Evolutionary conservation across 1,140 invertebrate genomes (phyloP).

Genomic region (Caerostris extrusa): DNA sequence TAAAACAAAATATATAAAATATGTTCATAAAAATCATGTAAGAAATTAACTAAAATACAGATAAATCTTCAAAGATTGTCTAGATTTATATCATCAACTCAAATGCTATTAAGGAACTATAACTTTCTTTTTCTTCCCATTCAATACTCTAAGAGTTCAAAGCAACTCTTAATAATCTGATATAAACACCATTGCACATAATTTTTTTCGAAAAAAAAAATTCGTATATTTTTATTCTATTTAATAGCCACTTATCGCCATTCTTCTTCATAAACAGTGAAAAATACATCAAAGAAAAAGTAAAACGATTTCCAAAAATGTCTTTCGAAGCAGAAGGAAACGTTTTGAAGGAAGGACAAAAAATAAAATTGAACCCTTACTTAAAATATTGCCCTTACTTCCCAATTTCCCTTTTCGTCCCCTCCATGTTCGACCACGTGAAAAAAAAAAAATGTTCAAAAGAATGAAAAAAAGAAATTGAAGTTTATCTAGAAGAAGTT

Average conservation of each 20-base stretch:
- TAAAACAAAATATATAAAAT: too few relatives aligned
- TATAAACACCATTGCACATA: neutral
- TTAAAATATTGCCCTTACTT: constrained; percentile 52
- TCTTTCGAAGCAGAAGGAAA: constrained; percentile 34
- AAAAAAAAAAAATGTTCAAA: constrained; percentile 45
- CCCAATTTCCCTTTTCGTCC: constrained; percentile 47
- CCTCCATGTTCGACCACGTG: constrained; percentile 45
- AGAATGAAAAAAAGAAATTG: neutral
- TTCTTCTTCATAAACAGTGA: constrained; percentile 35
- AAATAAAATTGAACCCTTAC: constrained; percentile 46
- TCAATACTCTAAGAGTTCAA: too few relatives aligned
- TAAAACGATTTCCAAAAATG: constrained; percentile 22
- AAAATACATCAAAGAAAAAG: constrained; percentile 18
- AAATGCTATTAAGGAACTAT: too few relatives aligned
- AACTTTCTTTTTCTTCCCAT: too few relatives aligned
- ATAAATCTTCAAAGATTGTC: too few relatives aligned
- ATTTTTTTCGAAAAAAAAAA: neutral
- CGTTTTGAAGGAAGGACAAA: neutral
- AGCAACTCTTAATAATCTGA: neutral
- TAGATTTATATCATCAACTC: too few relatives aligned
- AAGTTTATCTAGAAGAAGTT: constrained; percentile 33
- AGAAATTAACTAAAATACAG: too few relatives aligned
- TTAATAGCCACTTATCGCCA: constrained; percentile 35
- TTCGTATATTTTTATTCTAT: neutral
- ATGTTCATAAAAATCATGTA: too few relatives aligned